Conservation (phyloP, 2,113 vertebrate species). For the Notechis scutatus region DNA sequence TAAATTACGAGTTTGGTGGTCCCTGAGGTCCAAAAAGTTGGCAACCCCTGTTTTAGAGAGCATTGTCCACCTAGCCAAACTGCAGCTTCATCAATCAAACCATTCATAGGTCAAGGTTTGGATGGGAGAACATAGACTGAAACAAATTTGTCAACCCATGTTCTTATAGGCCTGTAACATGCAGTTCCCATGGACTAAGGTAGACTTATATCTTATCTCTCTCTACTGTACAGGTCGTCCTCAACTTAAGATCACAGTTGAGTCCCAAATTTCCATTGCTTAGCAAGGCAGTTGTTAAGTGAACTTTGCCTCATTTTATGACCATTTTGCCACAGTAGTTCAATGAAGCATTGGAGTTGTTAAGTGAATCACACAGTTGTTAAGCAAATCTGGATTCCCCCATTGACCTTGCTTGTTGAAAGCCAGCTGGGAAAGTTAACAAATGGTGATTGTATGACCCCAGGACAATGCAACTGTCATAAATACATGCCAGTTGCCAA, state of each 20-base stretch:
- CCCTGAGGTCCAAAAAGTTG: too few species aligned
- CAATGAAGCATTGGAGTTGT: neutral
- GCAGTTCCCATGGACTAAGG: neutral
- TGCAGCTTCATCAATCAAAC: neutral
- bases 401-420: neutral
- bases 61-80: neutral
- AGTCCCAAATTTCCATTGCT: neutral
- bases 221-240: neutral
- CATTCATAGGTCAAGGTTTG: neutral
- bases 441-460: neutral
- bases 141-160: neutral
- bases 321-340: neutral
- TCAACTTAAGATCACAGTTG: neutral
- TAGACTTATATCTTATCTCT: neutral
- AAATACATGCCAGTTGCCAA: neutral
- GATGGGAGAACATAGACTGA: neutral
- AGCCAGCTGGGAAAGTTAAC: neutral
- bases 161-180: neutral
- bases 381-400: neutral
- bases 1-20: too few species aligned
- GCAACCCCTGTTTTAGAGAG: neutral
- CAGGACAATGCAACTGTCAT: neutral
- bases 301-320: neutral
- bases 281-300: neutral
- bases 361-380: neutral